These are phyloP conservation scores for Drosophila kokeensis DNA, from an alignment of 2,888 invertebrate species.

Conservation along the genomic window DNA sequence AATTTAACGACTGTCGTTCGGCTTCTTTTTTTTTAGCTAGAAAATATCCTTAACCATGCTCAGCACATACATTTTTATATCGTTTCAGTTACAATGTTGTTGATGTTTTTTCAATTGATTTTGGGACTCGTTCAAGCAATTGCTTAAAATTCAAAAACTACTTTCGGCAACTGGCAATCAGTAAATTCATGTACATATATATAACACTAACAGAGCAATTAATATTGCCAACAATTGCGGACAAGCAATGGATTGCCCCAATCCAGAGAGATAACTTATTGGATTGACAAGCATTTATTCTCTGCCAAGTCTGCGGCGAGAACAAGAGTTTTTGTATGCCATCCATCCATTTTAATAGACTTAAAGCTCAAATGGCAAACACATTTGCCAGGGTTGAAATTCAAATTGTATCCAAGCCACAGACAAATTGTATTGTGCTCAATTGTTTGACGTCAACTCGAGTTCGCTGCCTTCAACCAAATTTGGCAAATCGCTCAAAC, in stretches of 20 bases:
- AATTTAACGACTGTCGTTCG: conserved; percentile 8
- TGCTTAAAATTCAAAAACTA: not conserved
- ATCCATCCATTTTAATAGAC: conserved; percentile 17
- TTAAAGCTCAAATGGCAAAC: conserved; percentile 20
- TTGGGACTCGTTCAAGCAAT: not conserved
- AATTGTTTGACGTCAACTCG: conserved; percentile 46
- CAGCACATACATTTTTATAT: not conserved
- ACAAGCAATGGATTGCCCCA: not conserved
- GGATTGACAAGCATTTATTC: not conserved
- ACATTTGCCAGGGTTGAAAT: not conserved
- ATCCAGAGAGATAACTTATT: not conserved
- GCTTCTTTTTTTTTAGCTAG: not conserved
- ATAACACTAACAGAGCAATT: not conserved
- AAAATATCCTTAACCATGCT: not conserved
- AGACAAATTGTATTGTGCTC: conserved; percentile 45
- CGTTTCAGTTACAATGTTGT: not conserved
- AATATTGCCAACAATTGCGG: not conserved
- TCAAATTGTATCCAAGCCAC: conserved; percentile 32
- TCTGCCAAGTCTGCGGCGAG: not conserved
- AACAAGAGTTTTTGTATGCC: not conserved
- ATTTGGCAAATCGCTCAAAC: conserved; percentile 52
- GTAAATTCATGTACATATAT: not conserved
- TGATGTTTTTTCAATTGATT: not conserved
- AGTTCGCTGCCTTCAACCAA: conserved; percentile 32
- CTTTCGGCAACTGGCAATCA: not conserved